phyloP scores from a whole-genome alignment of 1,140 invertebrate genomes.

The Tetramorium parvispinum region DNA sequence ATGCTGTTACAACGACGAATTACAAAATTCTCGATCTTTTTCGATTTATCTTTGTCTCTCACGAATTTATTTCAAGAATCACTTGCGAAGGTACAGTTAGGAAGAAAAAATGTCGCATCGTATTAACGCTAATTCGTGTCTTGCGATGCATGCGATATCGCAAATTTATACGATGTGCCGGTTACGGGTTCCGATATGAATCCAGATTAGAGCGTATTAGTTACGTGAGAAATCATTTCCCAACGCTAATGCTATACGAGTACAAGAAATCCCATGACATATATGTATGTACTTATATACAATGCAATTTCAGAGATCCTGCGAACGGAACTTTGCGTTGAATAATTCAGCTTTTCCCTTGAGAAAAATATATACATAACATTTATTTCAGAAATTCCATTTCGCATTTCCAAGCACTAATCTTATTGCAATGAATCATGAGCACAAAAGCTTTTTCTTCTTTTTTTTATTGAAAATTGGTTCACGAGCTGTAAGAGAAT shows the following conservation, averaged over 20 bases:
- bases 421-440: not conserved
- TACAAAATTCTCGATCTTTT: not conserved
- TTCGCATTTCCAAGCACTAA: not conserved
- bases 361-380: constrained; percentile 14
- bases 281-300: not conserved
- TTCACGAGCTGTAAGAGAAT: not conserved
- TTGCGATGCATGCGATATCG: constrained; percentile 35
- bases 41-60: not conserved
- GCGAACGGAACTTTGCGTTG: constrained; percentile 18
- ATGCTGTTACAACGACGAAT: not conserved
- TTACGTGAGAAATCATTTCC: constrained; percentile 53
- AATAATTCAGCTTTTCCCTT: constrained; percentile 36
- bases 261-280: constrained; percentile 40
- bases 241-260: constrained; percentile 7
- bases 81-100: not conserved
- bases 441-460: not conserved
- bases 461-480: constrained; percentile 6
- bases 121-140: constrained; percentile 20
- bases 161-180: constrained; percentile 32
- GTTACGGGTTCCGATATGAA: constrained; percentile 11
- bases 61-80: not conserved
- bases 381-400: constrained; percentile 26
- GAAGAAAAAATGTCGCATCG: constrained; percentile 7
- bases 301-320: constrained; percentile 21
- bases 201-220: constrained; percentile 44